These are phyloP conservation scores for Trichonephila clavata DNA, from an alignment of 1,140 invertebrate genomes.

Conservation along the genomic window DNA sequence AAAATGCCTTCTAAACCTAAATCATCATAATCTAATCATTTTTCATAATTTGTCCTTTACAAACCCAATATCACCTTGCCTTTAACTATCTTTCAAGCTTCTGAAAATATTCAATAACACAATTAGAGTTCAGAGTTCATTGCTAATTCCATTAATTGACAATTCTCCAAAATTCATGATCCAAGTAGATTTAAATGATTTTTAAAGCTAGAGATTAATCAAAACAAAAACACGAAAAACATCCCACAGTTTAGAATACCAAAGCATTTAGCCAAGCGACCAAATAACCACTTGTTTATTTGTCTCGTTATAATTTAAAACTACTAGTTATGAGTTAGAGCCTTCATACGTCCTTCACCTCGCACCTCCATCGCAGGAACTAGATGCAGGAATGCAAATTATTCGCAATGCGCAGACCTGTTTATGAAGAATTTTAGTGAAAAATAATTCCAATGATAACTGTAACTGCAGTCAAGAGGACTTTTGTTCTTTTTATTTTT, in stretches of 20 bases:
- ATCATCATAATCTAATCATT: no score
- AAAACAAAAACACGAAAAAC: neutral
- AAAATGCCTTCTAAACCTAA: no score
- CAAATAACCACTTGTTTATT: neutral
- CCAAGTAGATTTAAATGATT: no score
- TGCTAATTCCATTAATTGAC: no score
- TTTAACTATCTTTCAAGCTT: no score
- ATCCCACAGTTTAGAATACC: neutral
- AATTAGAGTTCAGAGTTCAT: no score
- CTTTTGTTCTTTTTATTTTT: neutral
- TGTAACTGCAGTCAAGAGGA: neutral
- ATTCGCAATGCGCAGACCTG: slow-evolving; percentile 3
- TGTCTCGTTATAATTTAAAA: slow-evolving; percentile 5
- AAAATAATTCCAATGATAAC: neutral
- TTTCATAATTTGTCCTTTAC: no score
- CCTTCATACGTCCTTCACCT: slow-evolving; percentile 14
- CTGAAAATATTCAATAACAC: no score
- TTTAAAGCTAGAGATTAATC: no score
- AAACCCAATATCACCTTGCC: no score
- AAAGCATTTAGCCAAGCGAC: no score
- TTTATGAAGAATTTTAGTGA: neutral
- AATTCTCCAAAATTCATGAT: no score
- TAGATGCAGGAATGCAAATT: neutral
- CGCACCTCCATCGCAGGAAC: neutral
- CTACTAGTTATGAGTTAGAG: neutral